A percentile compares a stretch with the other conserved stretches of the same genome.
These are phyloP conservation scores for Lamprologus lemairii DNA, from an alignment of 2,113 vertebrate genomes.

Conservation along the genomic window DNA sequence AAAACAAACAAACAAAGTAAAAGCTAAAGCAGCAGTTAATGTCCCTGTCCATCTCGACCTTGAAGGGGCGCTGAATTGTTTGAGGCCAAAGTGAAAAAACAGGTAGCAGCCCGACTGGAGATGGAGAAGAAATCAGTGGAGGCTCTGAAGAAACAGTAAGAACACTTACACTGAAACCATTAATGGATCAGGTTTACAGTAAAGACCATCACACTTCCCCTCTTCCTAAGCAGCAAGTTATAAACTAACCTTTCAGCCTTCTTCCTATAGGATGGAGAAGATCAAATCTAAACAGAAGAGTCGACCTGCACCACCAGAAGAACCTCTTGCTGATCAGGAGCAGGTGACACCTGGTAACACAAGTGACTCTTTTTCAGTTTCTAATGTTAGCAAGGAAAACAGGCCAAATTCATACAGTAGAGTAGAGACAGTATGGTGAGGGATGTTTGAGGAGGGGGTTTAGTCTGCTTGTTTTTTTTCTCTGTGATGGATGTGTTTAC, in stretches of 20 bases:
- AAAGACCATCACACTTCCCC: background rate
- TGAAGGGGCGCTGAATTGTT: constrained; percentile 72
- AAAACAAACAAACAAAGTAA: background rate
- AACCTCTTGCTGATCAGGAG: background rate
- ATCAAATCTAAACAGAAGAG: constrained; percentile 71
- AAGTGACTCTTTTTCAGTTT: background rate
- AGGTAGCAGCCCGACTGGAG: constrained; percentile 55
- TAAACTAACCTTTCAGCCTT: background rate
- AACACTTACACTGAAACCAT: background rate
- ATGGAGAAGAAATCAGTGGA: constrained; percentile 67
- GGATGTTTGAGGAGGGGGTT: background rate
- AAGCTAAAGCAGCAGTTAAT: background rate
- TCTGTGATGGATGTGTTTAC: background rate
- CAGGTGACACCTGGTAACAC: constrained; percentile 32
- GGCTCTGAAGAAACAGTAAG: constrained; percentile 69
- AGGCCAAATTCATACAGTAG: background rate
- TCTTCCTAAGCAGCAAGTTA: background rate
- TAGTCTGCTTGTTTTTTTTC: background rate
- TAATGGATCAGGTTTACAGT: background rate
- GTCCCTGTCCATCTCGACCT: background rate
- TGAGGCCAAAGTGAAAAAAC: constrained; percentile 72
- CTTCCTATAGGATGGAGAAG: constrained; percentile 70
- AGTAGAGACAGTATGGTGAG: background rate
- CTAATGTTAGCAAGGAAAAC: background rate
- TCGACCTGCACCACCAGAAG: background rate